Percentiles rank a stretch among this genome's conserved stretches.
These are phyloP conservation scores for Atopsyche davidsoni DNA, from an alignment of 1,140 invertebrate species.

Conservation along the genomic window DNA sequence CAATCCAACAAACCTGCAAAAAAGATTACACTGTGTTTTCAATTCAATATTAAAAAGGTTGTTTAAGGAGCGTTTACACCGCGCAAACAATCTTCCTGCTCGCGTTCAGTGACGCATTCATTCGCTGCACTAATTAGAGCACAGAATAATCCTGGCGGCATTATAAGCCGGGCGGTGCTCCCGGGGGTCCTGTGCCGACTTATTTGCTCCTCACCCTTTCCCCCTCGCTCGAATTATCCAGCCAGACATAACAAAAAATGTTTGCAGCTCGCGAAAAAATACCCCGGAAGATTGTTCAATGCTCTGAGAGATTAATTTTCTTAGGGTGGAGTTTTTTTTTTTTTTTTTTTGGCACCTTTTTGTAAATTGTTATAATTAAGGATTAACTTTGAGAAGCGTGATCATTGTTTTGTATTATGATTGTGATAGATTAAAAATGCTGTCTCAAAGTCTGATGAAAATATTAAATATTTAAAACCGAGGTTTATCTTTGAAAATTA, in stretches of 20 bases:
- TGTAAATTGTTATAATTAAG: conserved; percentile 11
- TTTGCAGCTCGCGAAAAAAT: conserved; percentile 12
- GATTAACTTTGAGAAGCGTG: conserved; percentile 21
- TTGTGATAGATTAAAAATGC: no score
- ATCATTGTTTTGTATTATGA: conserved; percentile 4
- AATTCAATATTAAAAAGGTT: conserved; percentile 5
- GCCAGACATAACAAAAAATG: conserved; percentile 15
- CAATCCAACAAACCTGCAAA: no score
- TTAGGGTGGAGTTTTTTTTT: conserved; percentile 11
- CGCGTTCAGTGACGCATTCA: background rate
- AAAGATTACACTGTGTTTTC: no score
- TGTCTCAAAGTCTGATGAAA: no score
- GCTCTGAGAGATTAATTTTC: conserved; percentile 24
- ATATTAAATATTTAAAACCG: no score
- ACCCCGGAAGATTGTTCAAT: conserved; percentile 10
- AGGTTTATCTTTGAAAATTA: no score
- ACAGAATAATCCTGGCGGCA: conserved; percentile 26
- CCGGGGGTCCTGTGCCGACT: conserved; percentile 13
- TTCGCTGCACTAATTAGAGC: conserved; percentile 27
- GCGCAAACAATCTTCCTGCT: conserved; percentile 9
- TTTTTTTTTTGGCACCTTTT: conserved; percentile 6
- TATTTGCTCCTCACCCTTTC: conserved; percentile 13
- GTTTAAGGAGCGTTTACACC: conserved; percentile 5
- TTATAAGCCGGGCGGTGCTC: conserved; percentile 20
- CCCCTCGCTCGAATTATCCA: conserved; percentile 10